Evolutionary conservation across 1,140 invertebrate species (phyloP).

Genomic region (Microplitis mediator): DNA sequence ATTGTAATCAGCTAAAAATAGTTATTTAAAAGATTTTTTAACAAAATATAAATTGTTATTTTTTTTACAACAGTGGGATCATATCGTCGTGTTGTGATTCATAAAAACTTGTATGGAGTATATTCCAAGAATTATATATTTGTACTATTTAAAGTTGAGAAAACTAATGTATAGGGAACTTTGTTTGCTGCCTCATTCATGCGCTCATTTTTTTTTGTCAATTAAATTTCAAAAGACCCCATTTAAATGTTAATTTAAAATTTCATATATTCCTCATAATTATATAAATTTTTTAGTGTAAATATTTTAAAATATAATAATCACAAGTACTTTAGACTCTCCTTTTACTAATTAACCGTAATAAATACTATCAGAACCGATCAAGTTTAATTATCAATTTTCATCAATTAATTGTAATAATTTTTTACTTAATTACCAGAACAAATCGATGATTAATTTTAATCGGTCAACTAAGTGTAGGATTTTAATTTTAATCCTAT

Average conservation of each 20-base stretch:
- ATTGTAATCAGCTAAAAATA: slow-evolving; percentile 8
- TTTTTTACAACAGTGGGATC: no score
- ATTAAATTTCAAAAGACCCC: neutral
- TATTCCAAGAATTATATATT: neutral
- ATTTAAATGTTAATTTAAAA: slow-evolving; percentile 5
- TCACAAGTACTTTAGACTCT: neutral
- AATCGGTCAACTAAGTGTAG: neutral
- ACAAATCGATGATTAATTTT: neutral
- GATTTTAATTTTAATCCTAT: neutral
- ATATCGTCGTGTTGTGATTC: no score
- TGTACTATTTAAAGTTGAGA: neutral
- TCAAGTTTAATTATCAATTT: no score
- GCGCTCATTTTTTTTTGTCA: neutral
- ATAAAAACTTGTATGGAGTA: no score
- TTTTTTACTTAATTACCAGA: neutral
- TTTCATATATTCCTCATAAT: no score
- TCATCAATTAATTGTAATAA: neutral
- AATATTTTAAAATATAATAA: no score
- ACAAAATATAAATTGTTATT: no score
- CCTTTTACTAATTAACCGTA: neutral
- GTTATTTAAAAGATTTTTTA: no score
- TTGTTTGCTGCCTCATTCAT: neutral
- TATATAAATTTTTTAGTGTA: no score
- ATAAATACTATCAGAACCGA: neutral
- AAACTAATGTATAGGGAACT: neutral